Percentiles rank a stretch among this genome's conserved stretches.
These are phyloP conservation scores for Nasonia oneida DNA, from an alignment of 2,888 invertebrate species.

Conservation along the genomic window DNA sequence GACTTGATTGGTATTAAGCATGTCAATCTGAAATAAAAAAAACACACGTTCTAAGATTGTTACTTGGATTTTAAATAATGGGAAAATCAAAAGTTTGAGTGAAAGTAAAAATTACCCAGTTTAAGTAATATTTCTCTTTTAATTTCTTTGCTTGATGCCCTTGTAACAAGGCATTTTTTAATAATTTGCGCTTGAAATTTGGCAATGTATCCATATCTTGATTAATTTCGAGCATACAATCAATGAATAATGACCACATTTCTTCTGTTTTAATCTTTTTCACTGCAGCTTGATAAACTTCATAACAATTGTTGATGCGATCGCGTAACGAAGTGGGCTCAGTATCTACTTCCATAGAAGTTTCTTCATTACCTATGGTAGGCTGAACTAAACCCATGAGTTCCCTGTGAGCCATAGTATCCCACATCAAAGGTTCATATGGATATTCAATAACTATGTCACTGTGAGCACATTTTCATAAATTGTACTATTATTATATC, in stretches of 20 bases:
- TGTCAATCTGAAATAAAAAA: constrained; percentile 69
- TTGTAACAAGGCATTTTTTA: constrained; percentile 80
- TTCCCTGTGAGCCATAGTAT: constrained; percentile 83
- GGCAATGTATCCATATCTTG: constrained; percentile 79
- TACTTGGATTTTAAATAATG: neutral
- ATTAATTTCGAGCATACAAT: constrained; percentile 81
- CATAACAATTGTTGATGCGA: constrained; percentile 79
- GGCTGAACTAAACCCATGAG: constrained; percentile 79
- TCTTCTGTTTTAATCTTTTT: constrained; percentile 79
- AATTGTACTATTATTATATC: neutral
- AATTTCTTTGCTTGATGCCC: constrained; percentile 80
- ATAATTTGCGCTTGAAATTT: constrained; percentile 79
- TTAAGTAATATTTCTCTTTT: constrained; percentile 80
- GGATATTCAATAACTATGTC: constrained; percentile 80
- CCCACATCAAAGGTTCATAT: constrained; percentile 82
- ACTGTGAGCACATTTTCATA: constrained; percentile 64
- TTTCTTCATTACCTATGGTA: constrained; percentile 64
- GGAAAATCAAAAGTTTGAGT: neutral
- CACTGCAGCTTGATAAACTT: constrained; percentile 80
- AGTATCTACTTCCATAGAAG: constrained; percentile 68
- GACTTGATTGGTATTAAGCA: constrained; percentile 69
- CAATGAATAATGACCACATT: constrained; percentile 82
- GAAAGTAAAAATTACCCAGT: constrained; percentile 74
- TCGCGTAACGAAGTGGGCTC: constrained; percentile 75
- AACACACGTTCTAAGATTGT: constrained; percentile 38